These are phyloP conservation scores for Pseudotriccus pelzelni DNA, from an alignment of 2,797 vertebrate species.

Conservation along the genomic window DNA sequence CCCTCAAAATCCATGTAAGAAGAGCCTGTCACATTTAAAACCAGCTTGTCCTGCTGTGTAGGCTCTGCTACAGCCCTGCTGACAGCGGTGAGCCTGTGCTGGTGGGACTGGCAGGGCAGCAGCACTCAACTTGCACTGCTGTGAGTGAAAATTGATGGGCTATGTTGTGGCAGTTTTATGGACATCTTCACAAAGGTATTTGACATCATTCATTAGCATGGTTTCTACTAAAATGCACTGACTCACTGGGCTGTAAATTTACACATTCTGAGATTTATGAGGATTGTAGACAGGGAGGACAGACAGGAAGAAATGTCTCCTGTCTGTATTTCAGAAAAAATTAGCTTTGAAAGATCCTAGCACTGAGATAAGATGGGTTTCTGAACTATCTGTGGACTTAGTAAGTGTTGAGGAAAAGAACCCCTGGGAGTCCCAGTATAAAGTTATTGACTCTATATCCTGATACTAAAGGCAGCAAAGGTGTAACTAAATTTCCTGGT, in stretches of 20 bases:
- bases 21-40: neutral
- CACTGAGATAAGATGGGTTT: neutral
- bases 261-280: neutral
- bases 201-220: neutral
- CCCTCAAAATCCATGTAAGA: neutral
- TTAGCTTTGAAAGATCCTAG: neutral
- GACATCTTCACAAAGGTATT: slow-evolving; percentile 31
- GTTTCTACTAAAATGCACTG: slow-evolving; percentile 19
- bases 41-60: neutral
- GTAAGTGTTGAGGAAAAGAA: neutral
- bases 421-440: neutral
- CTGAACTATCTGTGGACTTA: neutral
- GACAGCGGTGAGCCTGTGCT: neutral
- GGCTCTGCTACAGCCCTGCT: neutral
- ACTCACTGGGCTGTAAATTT: neutral
- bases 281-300: neutral
- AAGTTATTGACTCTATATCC: neutral
- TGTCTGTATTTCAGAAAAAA: neutral
- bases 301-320: neutral
- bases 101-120: neutral
- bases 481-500: neutral
- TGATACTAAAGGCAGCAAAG: neutral
- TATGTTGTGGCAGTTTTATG: neutral
- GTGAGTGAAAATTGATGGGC: neutral
- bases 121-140: neutral